Conservation (phyloP, 2,888 invertebrate genomes). For the Athalia circularis region DNA sequence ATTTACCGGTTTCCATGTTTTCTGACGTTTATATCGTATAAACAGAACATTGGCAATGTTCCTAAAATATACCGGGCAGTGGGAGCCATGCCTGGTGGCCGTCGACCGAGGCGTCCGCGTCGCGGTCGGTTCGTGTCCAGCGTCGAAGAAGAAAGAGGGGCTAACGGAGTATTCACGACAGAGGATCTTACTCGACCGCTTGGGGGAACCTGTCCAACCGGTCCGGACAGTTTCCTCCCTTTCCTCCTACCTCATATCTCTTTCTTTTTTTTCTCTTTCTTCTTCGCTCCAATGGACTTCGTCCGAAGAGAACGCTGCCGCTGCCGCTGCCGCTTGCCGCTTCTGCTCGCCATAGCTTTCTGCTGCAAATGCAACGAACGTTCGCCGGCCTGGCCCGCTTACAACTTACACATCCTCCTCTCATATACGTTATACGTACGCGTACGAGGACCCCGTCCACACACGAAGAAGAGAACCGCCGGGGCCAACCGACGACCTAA, state of each 20-base stretch:
- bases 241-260: slow-evolving; percentile 16
- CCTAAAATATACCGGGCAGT: slow-evolving; percentile 29
- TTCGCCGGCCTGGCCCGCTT: slow-evolving; percentile 29
- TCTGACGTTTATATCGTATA: slow-evolving; percentile 8
- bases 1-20: neutral
- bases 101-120: slow-evolving; percentile 37
- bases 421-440: neutral
- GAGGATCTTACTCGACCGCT: slow-evolving; percentile 65
- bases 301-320: neutral
- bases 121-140: slow-evolving; percentile 41
- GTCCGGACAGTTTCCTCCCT: slow-evolving; percentile 62
- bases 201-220: slow-evolving; percentile 70
- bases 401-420: slow-evolving; percentile 9
- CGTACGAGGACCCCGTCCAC: neutral
- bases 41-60: slow-evolving; percentile 37
- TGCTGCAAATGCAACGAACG: slow-evolving; percentile 42
- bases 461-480: neutral
- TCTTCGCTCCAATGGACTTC: neutral
- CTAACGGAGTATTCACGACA: slow-evolving; percentile 62
- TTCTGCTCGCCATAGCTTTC: neutral
- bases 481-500: slow-evolving; percentile 27
- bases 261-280: slow-evolving; percentile 4
- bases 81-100: slow-evolving; percentile 40
- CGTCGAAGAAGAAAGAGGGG: slow-evolving; percentile 52
- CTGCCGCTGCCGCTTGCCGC: neutral